Evolutionary conservation across 2,113 vertebrate genomes (phyloP).

Genomic region (Dryoscopus gambensis): DNA sequence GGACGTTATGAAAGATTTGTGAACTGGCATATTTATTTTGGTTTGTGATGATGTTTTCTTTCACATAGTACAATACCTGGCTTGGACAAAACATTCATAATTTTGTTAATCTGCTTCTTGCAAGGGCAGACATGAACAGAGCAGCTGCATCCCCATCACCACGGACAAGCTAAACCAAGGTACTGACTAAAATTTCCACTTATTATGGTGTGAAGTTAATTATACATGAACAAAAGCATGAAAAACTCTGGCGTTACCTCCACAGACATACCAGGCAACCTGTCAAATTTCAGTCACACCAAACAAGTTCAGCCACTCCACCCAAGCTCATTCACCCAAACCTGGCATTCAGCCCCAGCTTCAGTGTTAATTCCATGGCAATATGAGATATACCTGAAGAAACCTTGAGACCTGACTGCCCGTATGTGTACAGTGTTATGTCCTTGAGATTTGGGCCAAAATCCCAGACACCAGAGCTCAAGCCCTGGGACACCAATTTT

Average conservation of each 20-base stretch:
- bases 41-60: not conserved
- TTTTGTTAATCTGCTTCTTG: not conserved
- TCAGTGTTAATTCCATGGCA: not conserved
- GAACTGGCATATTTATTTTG: not conserved
- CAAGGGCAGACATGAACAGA: not conserved
- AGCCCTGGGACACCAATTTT: not conserved
- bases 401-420: not conserved
- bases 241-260: not conserved
- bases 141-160: not conserved
- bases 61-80: not conserved
- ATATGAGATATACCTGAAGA: not conserved
- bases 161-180: not conserved
- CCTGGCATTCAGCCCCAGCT: not conserved
- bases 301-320: not conserved
- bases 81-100: not conserved
- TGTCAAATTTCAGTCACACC: not conserved
- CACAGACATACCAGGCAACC: not conserved
- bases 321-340: not conserved
- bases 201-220: not conserved
- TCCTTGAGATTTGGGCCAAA: not conserved
- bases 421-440: not conserved
- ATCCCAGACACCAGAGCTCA: not conserved
- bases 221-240: not conserved
- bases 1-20: not conserved
- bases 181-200: not conserved